These are phyloP conservation scores for Bubalus kerabau DNA, from an alignment of 2,113 vertebrate species.

Conservation along the genomic window DNA sequence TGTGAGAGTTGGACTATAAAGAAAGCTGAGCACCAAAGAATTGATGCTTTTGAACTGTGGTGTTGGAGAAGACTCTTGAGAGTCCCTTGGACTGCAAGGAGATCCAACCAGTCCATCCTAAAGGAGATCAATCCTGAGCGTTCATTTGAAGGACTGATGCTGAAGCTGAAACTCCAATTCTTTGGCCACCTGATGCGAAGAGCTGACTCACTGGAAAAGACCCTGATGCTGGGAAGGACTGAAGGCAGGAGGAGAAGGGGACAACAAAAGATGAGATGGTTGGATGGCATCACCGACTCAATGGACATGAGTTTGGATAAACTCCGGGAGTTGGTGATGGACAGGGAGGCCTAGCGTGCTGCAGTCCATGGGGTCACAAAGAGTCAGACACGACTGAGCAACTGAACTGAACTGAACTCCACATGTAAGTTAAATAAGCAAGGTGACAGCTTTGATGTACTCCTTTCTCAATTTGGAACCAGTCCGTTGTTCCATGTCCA, in stretches of 20 bases:
- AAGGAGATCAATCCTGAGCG: neutral
- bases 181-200: neutral
- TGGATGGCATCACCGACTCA: neutral
- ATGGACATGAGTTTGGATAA: neutral
- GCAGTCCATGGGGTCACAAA: neutral
- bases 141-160: neutral
- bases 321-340: neutral
- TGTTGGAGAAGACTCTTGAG: neutral
- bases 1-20: neutral
- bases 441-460: neutral
- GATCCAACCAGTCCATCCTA: neutral
- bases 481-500: neutral
- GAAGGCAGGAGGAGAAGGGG: neutral
- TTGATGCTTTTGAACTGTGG: neutral
- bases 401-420: neutral
- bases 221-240: neutral
- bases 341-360: neutral
- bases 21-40: neutral
- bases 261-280: neutral
- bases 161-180: neutral
- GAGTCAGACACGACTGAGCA: neutral
- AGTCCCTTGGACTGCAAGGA: neutral
- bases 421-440: neutral
- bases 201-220: neutral
- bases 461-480: neutral